Conservation (phyloP, 1,140 invertebrate species). For the Drosophila nigrodunni region DNA sequence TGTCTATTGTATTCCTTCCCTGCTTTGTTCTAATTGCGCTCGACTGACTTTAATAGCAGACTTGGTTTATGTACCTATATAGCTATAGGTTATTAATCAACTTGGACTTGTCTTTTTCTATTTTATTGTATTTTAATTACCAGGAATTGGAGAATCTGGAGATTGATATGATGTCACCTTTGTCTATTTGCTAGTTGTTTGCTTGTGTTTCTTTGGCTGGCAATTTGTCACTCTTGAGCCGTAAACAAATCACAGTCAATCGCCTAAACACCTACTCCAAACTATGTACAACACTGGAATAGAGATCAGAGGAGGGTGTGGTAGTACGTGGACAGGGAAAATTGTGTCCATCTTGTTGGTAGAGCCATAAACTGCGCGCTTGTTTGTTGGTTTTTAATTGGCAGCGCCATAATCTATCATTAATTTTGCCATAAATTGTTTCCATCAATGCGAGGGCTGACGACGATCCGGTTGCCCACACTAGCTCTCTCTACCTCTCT, state of each 20-base stretch:
- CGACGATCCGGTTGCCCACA: constrained; percentile 70
- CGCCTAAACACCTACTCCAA: constrained; percentile 75
- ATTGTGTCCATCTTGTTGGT: constrained; percentile 38
- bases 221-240: constrained; percentile 71
- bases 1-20: constrained; percentile 27
- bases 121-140: constrained; percentile 78
- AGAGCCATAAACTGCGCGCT: constrained; percentile 74
- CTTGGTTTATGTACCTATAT: constrained; percentile 15
- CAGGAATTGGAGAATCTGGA: constrained; percentile 51
- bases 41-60: constrained; percentile 76
- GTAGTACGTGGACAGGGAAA: not conserved
- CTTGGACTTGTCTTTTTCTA: constrained; percentile 26
- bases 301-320: not conserved
- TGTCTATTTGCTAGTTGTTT: not conserved
- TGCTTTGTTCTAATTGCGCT: constrained; percentile 80
- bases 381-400: constrained; percentile 84
- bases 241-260: constrained; percentile 63
- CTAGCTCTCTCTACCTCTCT: constrained; percentile 16
- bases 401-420: constrained; percentile 83
- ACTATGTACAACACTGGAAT: constrained; percentile 22
- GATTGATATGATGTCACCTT: constrained; percentile 68
- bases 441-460: constrained; percentile 79
- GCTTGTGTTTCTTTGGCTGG: constrained; percentile 12
- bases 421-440: constrained; percentile 83
- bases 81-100: constrained; percentile 75